Evolutionary conservation across 2,113 vertebrate genomes (phyloP).

Genomic region (Ariopsis seemanni): DNA sequence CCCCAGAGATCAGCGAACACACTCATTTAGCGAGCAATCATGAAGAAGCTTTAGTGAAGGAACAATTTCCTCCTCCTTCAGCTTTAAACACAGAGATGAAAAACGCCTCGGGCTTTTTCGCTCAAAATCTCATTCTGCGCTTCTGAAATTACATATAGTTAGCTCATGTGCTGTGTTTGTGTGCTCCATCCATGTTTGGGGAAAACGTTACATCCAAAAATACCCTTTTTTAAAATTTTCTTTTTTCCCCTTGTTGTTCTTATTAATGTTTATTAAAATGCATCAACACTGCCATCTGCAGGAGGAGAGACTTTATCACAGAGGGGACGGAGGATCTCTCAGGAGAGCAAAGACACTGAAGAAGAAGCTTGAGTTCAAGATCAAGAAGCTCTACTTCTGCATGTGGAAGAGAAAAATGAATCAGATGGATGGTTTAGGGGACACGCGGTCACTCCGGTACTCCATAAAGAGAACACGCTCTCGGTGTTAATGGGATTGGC

Average conservation of each 20-base stretch:
- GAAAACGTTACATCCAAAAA: background rate
- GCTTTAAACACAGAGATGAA: conserved; percentile 4
- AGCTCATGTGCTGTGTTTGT: background rate
- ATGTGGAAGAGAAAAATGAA: background rate
- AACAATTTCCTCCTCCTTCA: conserved; percentile 9
- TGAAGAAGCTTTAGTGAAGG: conserved; percentile 1
- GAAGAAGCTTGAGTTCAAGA: background rate
- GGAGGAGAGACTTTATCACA: conserved; percentile 33
- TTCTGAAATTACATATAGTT: conserved; percentile 1
- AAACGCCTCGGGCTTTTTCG: background rate
- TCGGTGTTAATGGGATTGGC: background rate
- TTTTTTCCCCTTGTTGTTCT: background rate
- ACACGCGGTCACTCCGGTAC: background rate
- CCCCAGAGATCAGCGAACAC: conserved; percentile 18
- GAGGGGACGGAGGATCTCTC: background rate
- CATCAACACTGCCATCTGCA: conserved; percentile 73
- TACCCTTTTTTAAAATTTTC: too few species aligned
- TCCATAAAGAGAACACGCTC: too few species aligned
- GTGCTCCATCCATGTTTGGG: background rate
- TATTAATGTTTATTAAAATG: conserved; percentile 33
- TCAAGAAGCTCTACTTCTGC: background rate
- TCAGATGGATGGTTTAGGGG: background rate
- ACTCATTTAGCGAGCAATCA: conserved; percentile 5
- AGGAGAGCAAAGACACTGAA: conserved; percentile 45
- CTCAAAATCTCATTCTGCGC: background rate